A percentile compares a stretch with the other conserved stretches of the same genome.
Conservation (phyloP, 2,797 vertebrate species). For the Yasuhikotakia modesta region DNA sequence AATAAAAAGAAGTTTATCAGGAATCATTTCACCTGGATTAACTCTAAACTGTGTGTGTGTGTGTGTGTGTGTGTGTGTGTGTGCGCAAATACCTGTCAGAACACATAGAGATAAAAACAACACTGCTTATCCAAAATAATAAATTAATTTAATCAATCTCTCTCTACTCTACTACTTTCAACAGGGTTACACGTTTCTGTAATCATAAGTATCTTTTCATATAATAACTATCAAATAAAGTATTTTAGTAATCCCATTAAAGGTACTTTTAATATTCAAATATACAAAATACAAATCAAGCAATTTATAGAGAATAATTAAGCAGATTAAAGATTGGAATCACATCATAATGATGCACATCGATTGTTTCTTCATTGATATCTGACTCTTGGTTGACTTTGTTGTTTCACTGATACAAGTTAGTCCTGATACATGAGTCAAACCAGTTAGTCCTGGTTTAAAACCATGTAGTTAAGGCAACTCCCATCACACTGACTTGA, state of each 20-base stretch:
- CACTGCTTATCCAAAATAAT: background rate
- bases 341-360: background rate
- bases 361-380: constrained; percentile 9
- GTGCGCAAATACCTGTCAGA: constrained; percentile 20
- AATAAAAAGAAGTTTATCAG: constrained; percentile 6
- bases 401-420: constrained; percentile 23
- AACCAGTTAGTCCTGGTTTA: constrained; percentile 24
- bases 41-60: constrained; percentile 8
- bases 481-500: constrained; percentile 44
- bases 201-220: too few species aligned
- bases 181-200: too few species aligned
- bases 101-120: background rate
- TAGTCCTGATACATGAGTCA: too few species aligned
- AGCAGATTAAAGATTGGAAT: background rate
- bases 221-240: too few species aligned
- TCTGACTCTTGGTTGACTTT: constrained; percentile 28
- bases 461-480: constrained; percentile 3
- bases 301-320: too few species aligned
- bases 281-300: too few species aligned
- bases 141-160: too few species aligned
- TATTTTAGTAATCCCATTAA: too few species aligned
- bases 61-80: background rate
- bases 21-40: constrained; percentile 1
- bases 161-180: too few species aligned
- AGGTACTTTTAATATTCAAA: background rate